Conservation (phyloP, 2,888 invertebrate species). For the Sepiola atlantica region DNA sequence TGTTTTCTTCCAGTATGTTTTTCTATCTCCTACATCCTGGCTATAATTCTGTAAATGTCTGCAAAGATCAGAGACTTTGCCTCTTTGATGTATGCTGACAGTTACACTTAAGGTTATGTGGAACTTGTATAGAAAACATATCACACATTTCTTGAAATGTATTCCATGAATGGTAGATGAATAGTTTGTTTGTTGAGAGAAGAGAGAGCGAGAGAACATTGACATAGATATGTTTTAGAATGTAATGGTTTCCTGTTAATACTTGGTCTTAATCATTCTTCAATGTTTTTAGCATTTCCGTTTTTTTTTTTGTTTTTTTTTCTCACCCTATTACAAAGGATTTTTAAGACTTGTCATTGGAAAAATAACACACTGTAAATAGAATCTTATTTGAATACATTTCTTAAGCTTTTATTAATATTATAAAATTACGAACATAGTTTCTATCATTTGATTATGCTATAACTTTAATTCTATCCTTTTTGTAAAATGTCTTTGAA, state of each 20-base stretch:
- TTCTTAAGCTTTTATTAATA: too few species aligned
- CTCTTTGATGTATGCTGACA: neutral
- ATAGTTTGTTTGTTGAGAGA: neutral
- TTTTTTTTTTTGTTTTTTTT: neutral
- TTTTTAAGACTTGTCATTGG: too few species aligned
- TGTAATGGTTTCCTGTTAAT: neutral
- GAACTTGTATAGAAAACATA: neutral
- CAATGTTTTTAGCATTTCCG: neutral
- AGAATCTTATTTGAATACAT: too few species aligned
- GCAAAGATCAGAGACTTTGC: neutral
- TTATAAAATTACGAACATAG: too few species aligned
- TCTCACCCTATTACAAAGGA: neutral
- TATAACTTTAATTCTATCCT: too few species aligned
- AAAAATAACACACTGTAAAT: too few species aligned
- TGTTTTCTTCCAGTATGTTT: neutral
- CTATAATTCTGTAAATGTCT: neutral
- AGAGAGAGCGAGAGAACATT: neutral
- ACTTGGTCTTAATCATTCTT: neutral
- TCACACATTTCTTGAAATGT: neutral
- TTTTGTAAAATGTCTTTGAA: too few species aligned
- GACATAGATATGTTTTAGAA: neutral
- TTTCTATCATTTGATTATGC: too few species aligned
- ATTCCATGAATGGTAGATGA: neutral
- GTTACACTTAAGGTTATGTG: neutral
- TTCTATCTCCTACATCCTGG: neutral